Base-by-base conservation (phyloP, 2,113 vertebrate species). In the Heloderma charlesbogerti region DNA sequence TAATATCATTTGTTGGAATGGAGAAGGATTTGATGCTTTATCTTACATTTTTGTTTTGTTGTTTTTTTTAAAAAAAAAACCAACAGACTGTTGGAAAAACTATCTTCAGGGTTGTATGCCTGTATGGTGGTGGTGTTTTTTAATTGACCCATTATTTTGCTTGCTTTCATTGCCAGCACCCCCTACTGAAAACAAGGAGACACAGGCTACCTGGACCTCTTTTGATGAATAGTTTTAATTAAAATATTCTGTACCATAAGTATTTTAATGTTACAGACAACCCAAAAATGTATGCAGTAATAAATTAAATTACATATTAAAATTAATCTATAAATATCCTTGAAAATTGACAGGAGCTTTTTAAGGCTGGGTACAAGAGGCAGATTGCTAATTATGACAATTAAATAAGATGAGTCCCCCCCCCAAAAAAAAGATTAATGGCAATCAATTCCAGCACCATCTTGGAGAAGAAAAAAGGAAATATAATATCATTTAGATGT, bases 151-250 rank as follows among this genome's bases (percentile, higher is more conserved):
- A 98, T 97, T 97, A 98, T 97, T 98, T 97, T 97, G 96, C 96
- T 97, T 91, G 92, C 96, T 96, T 96, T 94, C 95, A 93, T 96
- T 97, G 96, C 95, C 95, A 97, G 94, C 96, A 96, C 97, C 97
- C 97, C 97, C 97, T 94, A 97, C 97, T 90, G 96, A 96, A 97
- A 97, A 97, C 96, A 97, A 96, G 97, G 96, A 97, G 97, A 97
- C 95, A 94, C 92, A 95, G 87, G 92, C 96, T 98, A 98, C 98
- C 98, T 98, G 98, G 96, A 97, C 96, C 95, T 97, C 92, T 90
- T 97, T 96, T 98, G 98, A 98, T 98, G 96, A 98, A 98, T 98
- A 97, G 98, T 98, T 98, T 98, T 98, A 98, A 98, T 98, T 98
- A 98, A 98, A 98, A 97, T 97, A 98, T 98, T 97, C 97, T 97